phyloP scores from a whole-genome alignment of 1,140 invertebrate species.

The Diploscapter pachys region DNA sequence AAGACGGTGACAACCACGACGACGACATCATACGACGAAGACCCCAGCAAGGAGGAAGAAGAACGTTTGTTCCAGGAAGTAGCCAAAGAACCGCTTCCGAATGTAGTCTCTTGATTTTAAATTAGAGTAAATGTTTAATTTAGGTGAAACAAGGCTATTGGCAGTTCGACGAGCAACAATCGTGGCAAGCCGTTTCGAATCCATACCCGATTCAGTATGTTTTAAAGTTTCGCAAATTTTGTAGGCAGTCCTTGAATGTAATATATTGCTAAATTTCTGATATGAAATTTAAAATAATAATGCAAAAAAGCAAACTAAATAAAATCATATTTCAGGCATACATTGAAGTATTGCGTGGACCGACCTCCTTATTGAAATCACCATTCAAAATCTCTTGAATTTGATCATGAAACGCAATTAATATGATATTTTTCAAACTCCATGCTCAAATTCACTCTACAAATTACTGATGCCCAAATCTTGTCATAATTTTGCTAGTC shows the following conservation, averaged over 20 bases:
- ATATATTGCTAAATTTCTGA: background rate
- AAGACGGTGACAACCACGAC: constrained; percentile 41
- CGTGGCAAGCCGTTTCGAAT: constrained; percentile 56
- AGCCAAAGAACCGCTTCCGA: constrained; percentile 17
- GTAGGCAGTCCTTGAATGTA: constrained; percentile 2
- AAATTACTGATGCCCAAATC: too few relatives aligned
- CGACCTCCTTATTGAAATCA: constrained; percentile 46
- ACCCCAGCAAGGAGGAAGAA: constrained; percentile 28
- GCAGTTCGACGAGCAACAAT: constrained; percentile 53
- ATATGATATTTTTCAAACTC: too few relatives aligned
- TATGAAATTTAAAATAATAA: background rate
- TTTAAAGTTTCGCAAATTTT: constrained; percentile 4
- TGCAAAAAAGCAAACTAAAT: constrained; percentile 1
- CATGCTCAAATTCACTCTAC: too few relatives aligned
- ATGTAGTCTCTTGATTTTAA: constrained; percentile 7
- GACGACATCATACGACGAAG: constrained; percentile 16
- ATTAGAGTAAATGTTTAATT: constrained; percentile 4
- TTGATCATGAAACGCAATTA: too few relatives aligned
- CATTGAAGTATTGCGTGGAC: constrained; percentile 54
- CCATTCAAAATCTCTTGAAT: too few relatives aligned
- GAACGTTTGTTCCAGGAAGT: constrained; percentile 23
- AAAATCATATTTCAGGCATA: constrained; percentile 40
- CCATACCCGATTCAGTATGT: constrained; percentile 58
- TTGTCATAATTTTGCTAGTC: too few relatives aligned
- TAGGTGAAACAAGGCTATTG: constrained; percentile 50